These are phyloP conservation scores for Actinemys pallida DNA, from an alignment of 2,113 vertebrate genomes.

Conservation along the genomic window DNA sequence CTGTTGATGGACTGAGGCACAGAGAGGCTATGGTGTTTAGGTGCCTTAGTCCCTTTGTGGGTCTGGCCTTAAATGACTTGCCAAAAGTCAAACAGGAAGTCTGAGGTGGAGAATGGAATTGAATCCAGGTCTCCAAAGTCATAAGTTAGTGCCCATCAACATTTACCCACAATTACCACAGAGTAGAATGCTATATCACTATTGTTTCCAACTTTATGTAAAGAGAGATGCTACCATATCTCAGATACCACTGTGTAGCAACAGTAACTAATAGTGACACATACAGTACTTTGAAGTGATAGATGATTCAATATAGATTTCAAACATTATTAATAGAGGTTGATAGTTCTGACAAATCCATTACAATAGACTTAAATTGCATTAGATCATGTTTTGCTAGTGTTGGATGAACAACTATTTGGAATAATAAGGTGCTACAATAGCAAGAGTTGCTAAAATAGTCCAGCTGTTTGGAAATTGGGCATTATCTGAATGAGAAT, in stretches of 20 bases:
- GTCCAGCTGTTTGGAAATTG: background rate
- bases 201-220: background rate
- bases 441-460: background rate
- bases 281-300: background rate
- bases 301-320: background rate
- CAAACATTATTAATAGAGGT: background rate
- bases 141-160: background rate
- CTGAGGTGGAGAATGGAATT: background rate
- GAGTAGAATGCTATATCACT: background rate
- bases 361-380: background rate
- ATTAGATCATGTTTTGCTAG: background rate
- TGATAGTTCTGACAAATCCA: background rate
- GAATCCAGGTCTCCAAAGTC: background rate
- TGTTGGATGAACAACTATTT: background rate
- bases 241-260: background rate
- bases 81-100: background rate
- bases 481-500: background rate
- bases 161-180: background rate
- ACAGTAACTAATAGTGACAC: background rate
- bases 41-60: background rate
- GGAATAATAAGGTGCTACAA: background rate
- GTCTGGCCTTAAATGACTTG: background rate
- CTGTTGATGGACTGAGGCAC: background rate
- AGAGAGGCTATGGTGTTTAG: background rate
- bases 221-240: background rate